phyloP scores from a whole-genome alignment of 2,888 invertebrate species.

The Synergus umbraculus region DNA sequence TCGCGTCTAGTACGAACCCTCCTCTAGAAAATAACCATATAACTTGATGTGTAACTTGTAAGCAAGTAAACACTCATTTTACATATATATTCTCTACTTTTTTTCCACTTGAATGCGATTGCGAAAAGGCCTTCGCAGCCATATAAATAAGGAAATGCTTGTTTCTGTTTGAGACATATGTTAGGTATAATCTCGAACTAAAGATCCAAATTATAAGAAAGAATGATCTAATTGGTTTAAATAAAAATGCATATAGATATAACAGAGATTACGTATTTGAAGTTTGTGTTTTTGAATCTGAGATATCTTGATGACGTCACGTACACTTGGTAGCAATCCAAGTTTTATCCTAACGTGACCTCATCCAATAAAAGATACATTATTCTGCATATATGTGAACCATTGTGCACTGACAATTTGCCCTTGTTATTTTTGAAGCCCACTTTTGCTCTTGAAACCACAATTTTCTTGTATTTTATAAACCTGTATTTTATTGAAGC shows the following conservation, averaged over 20 bases:
- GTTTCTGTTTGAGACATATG: neutral
- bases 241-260: neutral
- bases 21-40: neutral
- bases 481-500: neutral
- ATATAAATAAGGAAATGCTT: neutral
- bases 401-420: slow-evolving; percentile 13
- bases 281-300: neutral
- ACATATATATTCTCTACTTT: neutral
- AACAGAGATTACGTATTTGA: neutral
- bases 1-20: neutral
- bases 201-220: neutral
- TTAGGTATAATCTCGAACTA: neutral
- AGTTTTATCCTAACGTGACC: slow-evolving; percentile 27
- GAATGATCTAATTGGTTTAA: neutral
- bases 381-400: slow-evolving; percentile 20
- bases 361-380: slow-evolving; percentile 37
- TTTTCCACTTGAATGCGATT: neutral
- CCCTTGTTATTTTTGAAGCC: slow-evolving; percentile 8
- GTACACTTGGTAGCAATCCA: slow-evolving; percentile 13
- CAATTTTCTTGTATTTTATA: neutral
- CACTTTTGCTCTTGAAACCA: neutral
- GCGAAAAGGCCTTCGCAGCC: neutral
- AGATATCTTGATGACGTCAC: neutral
- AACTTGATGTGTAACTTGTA: neutral
- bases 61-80: neutral